phyloP scores from a whole-genome alignment of 2,888 invertebrate genomes.

The Orthosia gothica region DNA sequence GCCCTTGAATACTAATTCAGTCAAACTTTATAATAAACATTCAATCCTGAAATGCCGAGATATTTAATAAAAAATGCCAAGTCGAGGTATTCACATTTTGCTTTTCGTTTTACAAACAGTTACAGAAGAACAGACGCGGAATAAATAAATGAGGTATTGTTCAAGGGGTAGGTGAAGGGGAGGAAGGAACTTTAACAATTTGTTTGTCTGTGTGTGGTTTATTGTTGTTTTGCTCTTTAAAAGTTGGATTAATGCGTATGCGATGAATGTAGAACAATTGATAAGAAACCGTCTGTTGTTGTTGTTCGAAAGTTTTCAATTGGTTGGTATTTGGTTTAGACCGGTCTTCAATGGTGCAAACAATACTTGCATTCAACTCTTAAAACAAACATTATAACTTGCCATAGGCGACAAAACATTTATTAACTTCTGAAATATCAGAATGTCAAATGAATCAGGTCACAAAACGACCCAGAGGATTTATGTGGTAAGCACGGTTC shows the following conservation, averaged over 20 bases:
- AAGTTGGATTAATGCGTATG: conserved; percentile 17
- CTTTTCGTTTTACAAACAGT: conserved; percentile 36
- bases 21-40: too few species aligned
- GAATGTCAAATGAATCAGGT: background rate
- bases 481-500: background rate
- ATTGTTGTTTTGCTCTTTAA: conserved; percentile 12
- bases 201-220: conserved; percentile 10
- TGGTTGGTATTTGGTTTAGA: background rate
- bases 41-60: background rate
- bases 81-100: conserved; percentile 12
- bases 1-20: conserved; percentile 13
- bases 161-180: conserved; percentile 19
- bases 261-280: too few species aligned
- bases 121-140: too few species aligned
- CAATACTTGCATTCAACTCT: background rate
- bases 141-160: too few species aligned
- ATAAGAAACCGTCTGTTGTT: too few species aligned
- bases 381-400: too few species aligned
- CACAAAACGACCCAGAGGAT: background rate
- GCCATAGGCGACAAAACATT: too few species aligned
- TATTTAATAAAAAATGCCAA: conserved; percentile 27
- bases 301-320: too few species aligned
- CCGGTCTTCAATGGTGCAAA: background rate
- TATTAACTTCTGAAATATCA: too few species aligned
- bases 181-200: conserved; percentile 9